These are phyloP conservation scores for Athene noctua DNA, from an alignment of 2,113 vertebrate species.

Conservation along the genomic window DNA sequence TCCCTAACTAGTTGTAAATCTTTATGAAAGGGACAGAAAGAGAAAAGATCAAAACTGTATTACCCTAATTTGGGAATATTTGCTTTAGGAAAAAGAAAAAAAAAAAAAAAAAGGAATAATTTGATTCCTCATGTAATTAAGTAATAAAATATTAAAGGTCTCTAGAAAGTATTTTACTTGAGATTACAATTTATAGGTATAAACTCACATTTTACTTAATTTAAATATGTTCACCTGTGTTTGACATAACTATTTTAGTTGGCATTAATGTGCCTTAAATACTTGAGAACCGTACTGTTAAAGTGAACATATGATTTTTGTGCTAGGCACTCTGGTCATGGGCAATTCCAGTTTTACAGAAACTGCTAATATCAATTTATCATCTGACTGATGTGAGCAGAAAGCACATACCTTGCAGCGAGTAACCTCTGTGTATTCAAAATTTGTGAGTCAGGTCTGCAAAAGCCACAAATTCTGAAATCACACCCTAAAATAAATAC, in stretches of 20 bases:
- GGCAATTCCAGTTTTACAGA: not conserved
- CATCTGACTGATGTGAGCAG: not conserved
- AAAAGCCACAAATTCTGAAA: not conserved
- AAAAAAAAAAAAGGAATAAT: not conserved
- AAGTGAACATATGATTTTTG: not conserved
- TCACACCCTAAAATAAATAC: not conserved
- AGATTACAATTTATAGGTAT: not conserved
- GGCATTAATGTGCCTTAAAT: not conserved
- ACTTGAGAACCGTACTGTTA: not conserved
- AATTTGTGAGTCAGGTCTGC: not conserved
- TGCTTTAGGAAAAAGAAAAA: fast-evolving
- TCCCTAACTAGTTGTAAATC: not conserved
- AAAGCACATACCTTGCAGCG: not conserved
- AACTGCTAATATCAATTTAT: not conserved
- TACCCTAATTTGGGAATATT: not conserved
- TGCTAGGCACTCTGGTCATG: not conserved
- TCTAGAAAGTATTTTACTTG: not conserved
- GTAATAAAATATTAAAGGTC: not conserved
- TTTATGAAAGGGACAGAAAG: not conserved
- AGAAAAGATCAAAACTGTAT: not conserved
- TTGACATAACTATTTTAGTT: not conserved
- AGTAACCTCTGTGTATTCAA: not conserved
- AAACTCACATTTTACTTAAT: not conserved
- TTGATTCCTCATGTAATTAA: not conserved
- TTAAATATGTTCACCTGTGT: not conserved